These are phyloP conservation scores for Pelecanoides urinatrix DNA, from an alignment of 2,113 vertebrate genomes.

Conservation along the genomic window DNA sequence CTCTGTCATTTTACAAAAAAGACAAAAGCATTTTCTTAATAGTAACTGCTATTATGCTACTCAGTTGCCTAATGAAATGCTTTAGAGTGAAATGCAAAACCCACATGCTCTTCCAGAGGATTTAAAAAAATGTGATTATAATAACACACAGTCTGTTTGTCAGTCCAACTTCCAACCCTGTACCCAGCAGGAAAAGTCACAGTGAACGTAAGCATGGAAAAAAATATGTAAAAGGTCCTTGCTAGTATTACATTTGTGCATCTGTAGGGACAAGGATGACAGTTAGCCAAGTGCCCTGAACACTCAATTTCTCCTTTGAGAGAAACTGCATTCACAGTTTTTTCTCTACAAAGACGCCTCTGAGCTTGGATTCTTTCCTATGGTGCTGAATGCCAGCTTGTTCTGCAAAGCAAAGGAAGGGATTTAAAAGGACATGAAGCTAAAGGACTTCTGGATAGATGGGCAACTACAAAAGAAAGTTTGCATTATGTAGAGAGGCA, in stretches of 20 bases:
- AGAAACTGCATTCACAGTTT: constrained; percentile 42
- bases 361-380: constrained; percentile 67
- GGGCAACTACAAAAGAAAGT: not conserved
- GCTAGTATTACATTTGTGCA: not conserved
- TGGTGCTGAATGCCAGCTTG: constrained; percentile 26
- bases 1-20: not conserved
- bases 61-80: not conserved
- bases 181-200: constrained; percentile 28
- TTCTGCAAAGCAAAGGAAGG: constrained; percentile 37
- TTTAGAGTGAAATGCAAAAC: not conserved
- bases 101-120: not conserved
- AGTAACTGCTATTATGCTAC: not conserved
- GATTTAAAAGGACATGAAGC: constrained; percentile 29
- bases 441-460: not conserved
- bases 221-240: constrained; percentile 14
- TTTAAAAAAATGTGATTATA: not conserved
- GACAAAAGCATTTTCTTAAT: not conserved
- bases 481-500: not conserved
- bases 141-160: not conserved
- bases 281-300: constrained; percentile 8
- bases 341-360: constrained; percentile 62
- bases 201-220: constrained; percentile 7
- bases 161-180: not conserved
- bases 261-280: constrained; percentile 1
- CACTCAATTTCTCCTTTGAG: constrained; percentile 44